Evolutionary conservation across 2,888 invertebrate genomes (phyloP).

Genomic region (Eupithecia insigniata): DNA sequence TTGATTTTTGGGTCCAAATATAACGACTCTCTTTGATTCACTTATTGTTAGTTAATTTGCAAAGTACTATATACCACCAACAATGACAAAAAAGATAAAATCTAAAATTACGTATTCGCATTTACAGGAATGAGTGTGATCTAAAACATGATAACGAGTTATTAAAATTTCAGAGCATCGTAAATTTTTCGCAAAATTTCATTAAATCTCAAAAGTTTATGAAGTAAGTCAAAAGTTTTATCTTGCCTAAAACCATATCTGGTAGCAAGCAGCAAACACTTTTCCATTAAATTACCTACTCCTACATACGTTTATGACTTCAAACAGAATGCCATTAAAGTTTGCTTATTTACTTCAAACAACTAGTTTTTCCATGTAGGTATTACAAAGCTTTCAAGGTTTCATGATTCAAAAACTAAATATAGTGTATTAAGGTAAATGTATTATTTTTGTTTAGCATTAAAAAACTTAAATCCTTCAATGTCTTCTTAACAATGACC

Average conservation of each 20-base stretch:
- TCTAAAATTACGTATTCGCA: background rate
- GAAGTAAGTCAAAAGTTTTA: conserved; percentile 9
- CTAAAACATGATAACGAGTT: background rate
- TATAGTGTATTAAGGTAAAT: background rate
- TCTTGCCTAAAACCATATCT: background rate
- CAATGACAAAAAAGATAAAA: background rate
- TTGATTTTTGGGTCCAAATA: background rate
- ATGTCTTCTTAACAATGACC: background rate
- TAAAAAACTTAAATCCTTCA: background rate
- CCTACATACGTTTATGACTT: background rate
- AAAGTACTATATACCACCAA: background rate
- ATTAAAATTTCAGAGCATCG: background rate
- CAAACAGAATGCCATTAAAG: background rate
- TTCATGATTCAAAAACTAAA: background rate
- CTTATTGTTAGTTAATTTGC: background rate
- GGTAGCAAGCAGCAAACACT: background rate
- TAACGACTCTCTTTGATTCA: background rate
- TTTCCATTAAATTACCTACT: background rate
- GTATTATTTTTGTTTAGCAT: background rate
- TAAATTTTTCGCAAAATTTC: background rate
- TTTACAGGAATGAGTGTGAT: background rate
- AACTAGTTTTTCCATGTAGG: background rate
- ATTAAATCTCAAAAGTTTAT: conserved; percentile 10
- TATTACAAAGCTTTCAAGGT: background rate
- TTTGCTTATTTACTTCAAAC: background rate